Percentiles rank a stretch among this genome's conserved stretches.
These are phyloP conservation scores for Clarias magur DNA, from an alignment of 2,113 vertebrate species.

Conservation along the genomic window DNA sequence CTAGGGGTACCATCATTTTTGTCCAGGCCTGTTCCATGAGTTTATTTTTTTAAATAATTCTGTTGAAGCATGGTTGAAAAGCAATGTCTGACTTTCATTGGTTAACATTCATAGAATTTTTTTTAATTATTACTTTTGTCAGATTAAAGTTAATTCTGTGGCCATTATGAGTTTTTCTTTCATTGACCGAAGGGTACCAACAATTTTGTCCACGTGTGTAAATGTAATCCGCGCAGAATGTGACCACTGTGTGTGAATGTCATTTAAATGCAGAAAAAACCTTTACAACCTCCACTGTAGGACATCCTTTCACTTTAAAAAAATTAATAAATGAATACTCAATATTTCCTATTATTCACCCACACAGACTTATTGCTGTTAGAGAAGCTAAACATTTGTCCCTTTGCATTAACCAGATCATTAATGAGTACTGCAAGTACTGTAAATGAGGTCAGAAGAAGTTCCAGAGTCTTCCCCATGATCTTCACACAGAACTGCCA, in stretches of 20 bases:
- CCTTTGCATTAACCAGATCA: neutral
- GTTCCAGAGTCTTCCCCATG: neutral
- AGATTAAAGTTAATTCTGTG: too few relatives aligned
- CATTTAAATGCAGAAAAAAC: neutral
- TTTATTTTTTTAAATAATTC: too few relatives aligned
- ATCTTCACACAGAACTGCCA: neutral
- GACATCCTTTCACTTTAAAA: neutral
- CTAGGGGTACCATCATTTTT: too few relatives aligned
- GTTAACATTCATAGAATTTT: too few relatives aligned
- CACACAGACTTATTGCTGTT: conserved; percentile 3
- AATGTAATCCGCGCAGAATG: neutral
- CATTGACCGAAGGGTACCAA: too few relatives aligned
- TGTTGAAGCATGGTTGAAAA: too few relatives aligned
- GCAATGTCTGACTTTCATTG: too few relatives aligned
- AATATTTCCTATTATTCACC: neutral
- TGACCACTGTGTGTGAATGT: neutral
- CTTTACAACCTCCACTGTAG: neutral
- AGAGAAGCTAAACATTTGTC: neutral
- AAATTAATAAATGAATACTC: neutral
- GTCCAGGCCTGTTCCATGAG: too few relatives aligned
- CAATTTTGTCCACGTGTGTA: too few relatives aligned
- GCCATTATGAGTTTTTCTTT: too few relatives aligned
- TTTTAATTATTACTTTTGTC: too few relatives aligned
- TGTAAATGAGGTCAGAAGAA: neutral
- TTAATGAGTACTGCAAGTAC: neutral